A percentile compares a stretch with the other conserved stretches of the same genome.
Conservation (phyloP, 2,797 vertebrate species). For the Buceros bicornis region DNA sequence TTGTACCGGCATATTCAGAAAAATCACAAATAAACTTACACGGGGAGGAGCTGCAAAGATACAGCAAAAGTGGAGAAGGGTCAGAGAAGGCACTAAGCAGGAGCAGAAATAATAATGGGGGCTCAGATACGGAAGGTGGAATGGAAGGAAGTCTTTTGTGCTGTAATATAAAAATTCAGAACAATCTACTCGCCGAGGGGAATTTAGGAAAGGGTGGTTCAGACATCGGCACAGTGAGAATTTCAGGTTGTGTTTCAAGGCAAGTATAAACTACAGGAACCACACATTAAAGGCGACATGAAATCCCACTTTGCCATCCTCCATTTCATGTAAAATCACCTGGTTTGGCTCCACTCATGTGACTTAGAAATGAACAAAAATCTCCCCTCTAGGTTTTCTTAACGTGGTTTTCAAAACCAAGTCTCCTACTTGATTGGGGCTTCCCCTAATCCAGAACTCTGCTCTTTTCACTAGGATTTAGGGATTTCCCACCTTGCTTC, state of each 20-base stretch:
- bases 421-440: background rate
- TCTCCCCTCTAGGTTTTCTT: background rate
- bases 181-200: background rate
- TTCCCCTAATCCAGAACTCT: background rate
- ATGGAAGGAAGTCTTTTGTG: background rate
- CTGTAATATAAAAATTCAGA: background rate
- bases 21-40: background rate
- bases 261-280: background rate
- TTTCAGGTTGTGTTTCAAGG: background rate
- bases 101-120: background rate
- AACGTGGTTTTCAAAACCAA: background rate
- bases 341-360: background rate
- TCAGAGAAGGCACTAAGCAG: background rate
- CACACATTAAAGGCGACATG: background rate
- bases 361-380: background rate
- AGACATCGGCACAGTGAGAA: background rate
- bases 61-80: background rate
- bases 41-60: slow-evolving; percentile 22
- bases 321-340: background rate
- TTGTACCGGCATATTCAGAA: background rate
- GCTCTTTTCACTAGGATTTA: background rate
- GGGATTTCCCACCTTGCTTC: background rate
- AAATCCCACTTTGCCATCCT: background rate
- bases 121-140: background rate
- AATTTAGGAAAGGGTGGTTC: background rate